Evolutionary conservation across 2,113 vertebrate genomes (phyloP).

Genomic region (Aptenodytes patagonicus): DNA sequence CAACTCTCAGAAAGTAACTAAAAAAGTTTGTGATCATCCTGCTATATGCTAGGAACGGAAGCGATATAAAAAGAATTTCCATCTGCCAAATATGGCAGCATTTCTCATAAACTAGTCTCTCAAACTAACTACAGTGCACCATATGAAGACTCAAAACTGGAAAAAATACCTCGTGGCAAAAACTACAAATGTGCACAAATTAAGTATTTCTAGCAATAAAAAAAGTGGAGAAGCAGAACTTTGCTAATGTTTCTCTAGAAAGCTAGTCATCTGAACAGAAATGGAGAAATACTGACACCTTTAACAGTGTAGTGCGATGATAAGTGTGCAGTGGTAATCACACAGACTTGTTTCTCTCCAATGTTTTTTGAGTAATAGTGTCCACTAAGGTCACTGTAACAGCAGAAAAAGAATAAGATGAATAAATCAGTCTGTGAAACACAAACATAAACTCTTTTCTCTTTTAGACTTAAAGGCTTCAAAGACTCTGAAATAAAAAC

Average conservation of each 20-base stretch:
- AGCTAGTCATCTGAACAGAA: constrained; percentile 7
- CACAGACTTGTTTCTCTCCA: background rate
- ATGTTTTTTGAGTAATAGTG: background rate
- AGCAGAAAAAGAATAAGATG: constrained; percentile 24
- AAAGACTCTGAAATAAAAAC: constrained; percentile 20
- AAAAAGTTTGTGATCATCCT: constrained; percentile 8
- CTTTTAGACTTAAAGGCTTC: constrained; percentile 20
- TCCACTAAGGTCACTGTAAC: constrained; percentile 7
- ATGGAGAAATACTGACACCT: constrained; percentile 6
- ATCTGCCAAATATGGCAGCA: constrained; percentile 42
- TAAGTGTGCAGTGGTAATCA: background rate
- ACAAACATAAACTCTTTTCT: constrained; percentile 31
- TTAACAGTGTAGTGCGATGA: background rate
- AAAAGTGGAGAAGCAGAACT: background rate
- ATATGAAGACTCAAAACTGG: constrained; percentile 56
- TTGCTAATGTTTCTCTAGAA: background rate
- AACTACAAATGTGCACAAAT: constrained; percentile 37
- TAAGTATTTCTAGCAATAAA: constrained; percentile 1
- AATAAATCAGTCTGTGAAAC: constrained; percentile 1
- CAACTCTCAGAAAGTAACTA: constrained; percentile 26
- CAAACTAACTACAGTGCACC: constrained; percentile 36
- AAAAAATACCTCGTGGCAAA: background rate
- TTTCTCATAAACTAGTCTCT: constrained; percentile 13
- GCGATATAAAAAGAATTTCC: constrained; percentile 48
- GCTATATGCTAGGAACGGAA: constrained; percentile 30